Evolutionary conservation across 1,140 invertebrate genomes (phyloP), one percentile per base, ranked within the genome.

Genomic region (Leptestheria dahalacensis): DNA sequence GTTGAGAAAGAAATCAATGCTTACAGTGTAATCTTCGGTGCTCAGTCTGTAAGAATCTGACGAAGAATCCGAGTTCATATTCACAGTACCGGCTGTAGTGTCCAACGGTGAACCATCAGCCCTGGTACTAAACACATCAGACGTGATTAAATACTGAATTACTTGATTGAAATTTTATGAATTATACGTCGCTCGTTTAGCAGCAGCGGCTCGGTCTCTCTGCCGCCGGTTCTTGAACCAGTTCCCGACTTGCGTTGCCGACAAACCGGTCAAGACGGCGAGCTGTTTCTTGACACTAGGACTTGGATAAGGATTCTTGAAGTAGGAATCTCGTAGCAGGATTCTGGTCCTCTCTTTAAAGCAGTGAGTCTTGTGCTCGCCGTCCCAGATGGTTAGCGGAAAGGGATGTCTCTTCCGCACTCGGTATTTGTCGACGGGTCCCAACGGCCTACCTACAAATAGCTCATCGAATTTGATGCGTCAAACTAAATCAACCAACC

Each of bases 201-300:
- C n/a, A n/a, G n/a, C n/a, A 41, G 67, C 67, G 12, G 78, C 78
- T 61, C 78, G 64, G 62, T 79, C 78, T 49, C 78, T 66, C 66
- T 79, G 78, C 60, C 78, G 68, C 60, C 78, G 65, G 66, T 79
- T 79, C 66, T 79, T 81, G 66, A 80, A 80, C 78, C 78, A 80
- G 67, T 80, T 80, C 64, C 65, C 65, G 1, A 41, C 78, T 68
- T 79, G 77, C 60, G 77, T 79, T 3, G 75, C 70, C 2, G 75
- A 77, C 3, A 78, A 68, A 3, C 74, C 74, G 1, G 77, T 78
- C 11, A 72, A 71, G 54, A 70, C 67, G 4, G 77, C 77, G 57
- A 78, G 66, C 61, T 78, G 74, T 56, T 74, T 67, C 64, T 78
- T 78, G 65, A 76, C 78, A 21, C 69, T 70, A 26, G 77, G 77